Percentiles rank a stretch among this genome's conserved stretches.
phyloP scores from a whole-genome alignment of 2,888 invertebrate species.

The Mechanitis mazaeus region DNA sequence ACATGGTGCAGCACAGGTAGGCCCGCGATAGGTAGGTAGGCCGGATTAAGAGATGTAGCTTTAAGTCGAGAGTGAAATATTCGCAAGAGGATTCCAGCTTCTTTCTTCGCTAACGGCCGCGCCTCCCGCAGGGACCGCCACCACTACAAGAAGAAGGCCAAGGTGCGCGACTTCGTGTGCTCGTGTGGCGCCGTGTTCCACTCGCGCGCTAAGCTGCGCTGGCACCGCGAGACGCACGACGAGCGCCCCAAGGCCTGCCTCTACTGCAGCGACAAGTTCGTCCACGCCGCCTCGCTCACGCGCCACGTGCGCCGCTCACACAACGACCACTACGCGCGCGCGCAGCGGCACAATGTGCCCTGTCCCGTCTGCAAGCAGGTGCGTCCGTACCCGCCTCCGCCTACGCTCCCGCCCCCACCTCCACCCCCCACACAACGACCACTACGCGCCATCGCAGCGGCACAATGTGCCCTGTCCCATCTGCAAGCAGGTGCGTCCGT shows the following conservation, averaged over 20 bases:
- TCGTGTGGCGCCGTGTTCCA: conserved; percentile 89
- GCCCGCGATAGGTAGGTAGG: no score
- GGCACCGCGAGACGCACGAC: conserved; percentile 92
- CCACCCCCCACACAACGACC: conserved; percentile 88
- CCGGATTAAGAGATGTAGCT: no score
- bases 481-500: conserved; percentile 74
- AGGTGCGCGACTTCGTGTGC: conserved; percentile 82
- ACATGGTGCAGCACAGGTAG: conserved; percentile 87
- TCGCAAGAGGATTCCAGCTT: no score
- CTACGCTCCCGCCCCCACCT: conserved; percentile 89
- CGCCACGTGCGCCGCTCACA: conserved; percentile 89
- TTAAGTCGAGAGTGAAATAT: no score
- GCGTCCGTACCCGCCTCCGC: conserved; percentile 48
- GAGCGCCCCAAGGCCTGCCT: conserved; percentile 88
- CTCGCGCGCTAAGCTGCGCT: conserved; percentile 87
- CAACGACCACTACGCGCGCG: conserved; percentile 82
- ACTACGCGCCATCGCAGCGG: conserved; percentile 79
- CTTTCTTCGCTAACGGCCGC: no score
- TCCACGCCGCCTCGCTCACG: conserved; percentile 88
- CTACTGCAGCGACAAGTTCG: conserved; percentile 90
- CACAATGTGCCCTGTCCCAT: conserved; percentile 87
- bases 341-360: conserved; percentile 82
- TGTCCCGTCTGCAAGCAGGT: conserved; percentile 85
- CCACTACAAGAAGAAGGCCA: conserved; percentile 83
- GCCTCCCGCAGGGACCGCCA: conserved; percentile 76